phyloP scores from a whole-genome alignment of 2,113 vertebrate species.

The Synodontis membranacea region DNA sequence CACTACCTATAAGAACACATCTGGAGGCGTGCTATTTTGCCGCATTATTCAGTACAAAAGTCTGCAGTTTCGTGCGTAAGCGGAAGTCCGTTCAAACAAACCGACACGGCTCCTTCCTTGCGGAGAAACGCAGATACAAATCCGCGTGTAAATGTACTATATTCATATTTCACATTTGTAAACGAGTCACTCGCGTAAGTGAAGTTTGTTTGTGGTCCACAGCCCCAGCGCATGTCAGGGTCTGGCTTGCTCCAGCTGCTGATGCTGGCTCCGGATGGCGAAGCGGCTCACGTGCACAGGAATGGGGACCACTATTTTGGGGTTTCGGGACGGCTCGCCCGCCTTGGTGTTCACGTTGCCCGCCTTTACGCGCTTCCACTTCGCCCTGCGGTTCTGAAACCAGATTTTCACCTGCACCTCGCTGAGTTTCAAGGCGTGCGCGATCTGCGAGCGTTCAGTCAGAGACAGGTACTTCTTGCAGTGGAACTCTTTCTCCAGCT shows the following conservation, averaged over 20 bases:
- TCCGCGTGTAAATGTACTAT: slow-evolving; percentile 2
- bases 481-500: slow-evolving; percentile 98
- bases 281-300: slow-evolving; percentile 98
- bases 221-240: slow-evolving; percentile 72
- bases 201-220: neutral
- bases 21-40: neutral
- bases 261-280: slow-evolving; percentile 96
- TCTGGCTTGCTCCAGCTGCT: slow-evolving; percentile 94
- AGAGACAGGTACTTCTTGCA: slow-evolving; percentile 99
- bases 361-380: slow-evolving; percentile 98
- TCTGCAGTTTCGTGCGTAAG: neutral
- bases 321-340: slow-evolving; percentile 93
- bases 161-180: slow-evolving; percentile 18
- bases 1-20: neutral
- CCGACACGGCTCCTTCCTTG: neutral
- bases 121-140: slow-evolving; percentile 5
- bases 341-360: slow-evolving; percentile 98
- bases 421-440: slow-evolving; percentile 95
- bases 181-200: neutral
- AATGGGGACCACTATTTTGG: slow-evolving; percentile 97
- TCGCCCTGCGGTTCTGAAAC: slow-evolving; percentile 98
- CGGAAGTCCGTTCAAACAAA: neutral
- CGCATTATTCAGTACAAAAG: neutral
- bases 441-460: slow-evolving; percentile 97
- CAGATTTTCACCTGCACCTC: slow-evolving; percentile 99